Evolutionary conservation across 2,797 vertebrate genomes (phyloP).

Genomic region (Pseudocheirus occidentalis): DNA sequence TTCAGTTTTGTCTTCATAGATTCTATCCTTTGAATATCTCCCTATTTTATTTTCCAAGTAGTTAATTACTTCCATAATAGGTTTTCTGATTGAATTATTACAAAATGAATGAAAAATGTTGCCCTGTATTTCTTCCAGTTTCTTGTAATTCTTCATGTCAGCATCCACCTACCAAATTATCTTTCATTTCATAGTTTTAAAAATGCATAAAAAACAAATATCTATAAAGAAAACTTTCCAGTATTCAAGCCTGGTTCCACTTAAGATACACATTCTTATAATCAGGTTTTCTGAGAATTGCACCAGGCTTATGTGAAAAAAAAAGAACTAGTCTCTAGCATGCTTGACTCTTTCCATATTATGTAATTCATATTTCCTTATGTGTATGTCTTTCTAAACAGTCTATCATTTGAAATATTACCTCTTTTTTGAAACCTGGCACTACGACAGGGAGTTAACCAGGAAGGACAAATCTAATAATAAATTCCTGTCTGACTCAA

Average conservation of each 20-base stretch:
- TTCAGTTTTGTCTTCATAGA: conserved; percentile 9
- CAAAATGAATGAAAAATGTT: neutral
- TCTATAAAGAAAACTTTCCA: neutral
- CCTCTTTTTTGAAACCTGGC: neutral
- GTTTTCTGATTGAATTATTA: neutral
- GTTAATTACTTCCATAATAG: neutral
- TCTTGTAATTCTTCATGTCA: neutral
- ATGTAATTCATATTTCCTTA: neutral
- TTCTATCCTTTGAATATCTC: neutral
- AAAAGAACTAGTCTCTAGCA: neutral
- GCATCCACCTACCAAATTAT: neutral
- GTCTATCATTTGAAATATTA: neutral
- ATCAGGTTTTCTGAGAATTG: neutral
- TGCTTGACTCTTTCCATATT: neutral
- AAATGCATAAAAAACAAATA: neutral
- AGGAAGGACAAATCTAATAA: neutral
- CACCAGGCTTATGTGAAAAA: neutral
- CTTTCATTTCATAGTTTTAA: neutral
- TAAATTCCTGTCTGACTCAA: neutral
- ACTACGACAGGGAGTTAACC: neutral
- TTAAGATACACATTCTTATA: neutral
- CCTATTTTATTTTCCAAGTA: neutral
- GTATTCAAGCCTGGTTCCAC: neutral
- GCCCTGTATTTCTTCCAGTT: neutral
- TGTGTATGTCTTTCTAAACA: neutral